phyloP scores from a whole-genome alignment of 2,888 invertebrate genomes.

The Rhingia campestris region DNA sequence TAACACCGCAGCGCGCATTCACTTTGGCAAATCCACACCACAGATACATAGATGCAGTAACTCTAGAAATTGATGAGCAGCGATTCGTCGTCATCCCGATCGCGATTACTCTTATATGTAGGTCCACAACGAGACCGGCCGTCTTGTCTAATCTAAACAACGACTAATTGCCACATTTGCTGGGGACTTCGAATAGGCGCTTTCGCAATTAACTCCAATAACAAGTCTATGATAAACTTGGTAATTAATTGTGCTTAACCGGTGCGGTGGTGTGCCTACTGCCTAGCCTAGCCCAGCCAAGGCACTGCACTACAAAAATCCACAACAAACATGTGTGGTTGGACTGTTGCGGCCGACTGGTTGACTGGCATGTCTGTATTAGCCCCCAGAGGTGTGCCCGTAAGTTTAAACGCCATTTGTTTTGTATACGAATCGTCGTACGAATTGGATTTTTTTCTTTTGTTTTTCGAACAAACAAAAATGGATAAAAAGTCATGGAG shows the following conservation, averaged over 20 bases:
- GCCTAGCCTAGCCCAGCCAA: conserved; percentile 5
- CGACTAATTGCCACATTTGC: conserved; percentile 74
- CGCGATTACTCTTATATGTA: conserved; percentile 37
- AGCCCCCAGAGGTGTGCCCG: conserved; percentile 69
- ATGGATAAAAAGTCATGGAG: not conserved
- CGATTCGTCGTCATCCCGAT: conserved; percentile 59
- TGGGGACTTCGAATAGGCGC: conserved; percentile 68
- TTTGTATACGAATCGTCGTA: conserved; percentile 23
- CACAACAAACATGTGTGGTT: conserved; percentile 44
- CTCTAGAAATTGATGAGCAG: conserved; percentile 72
- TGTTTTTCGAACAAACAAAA: not conserved
- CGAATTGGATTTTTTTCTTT: conserved; percentile 18
- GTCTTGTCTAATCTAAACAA: conserved; percentile 74
- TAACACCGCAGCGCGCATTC: conserved; percentile 43
- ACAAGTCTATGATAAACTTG: conserved; percentile 74
- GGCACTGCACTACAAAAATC: conserved; percentile 40
- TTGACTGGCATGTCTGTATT: conserved; percentile 67
- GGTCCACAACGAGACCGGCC: conserved; percentile 39
- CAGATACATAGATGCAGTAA: conserved; percentile 17
- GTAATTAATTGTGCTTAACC: conserved; percentile 74
- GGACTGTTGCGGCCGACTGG: conserved; percentile 30
- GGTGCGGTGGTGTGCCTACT: conserved; percentile 23
- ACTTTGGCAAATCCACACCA: conserved; percentile 51
- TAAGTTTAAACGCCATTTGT: conserved; percentile 66
- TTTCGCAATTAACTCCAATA: conserved; percentile 74